Evolutionary conservation across 1,140 invertebrate genomes (phyloP).

Genomic region (Zaprionus tsacasi): DNA sequence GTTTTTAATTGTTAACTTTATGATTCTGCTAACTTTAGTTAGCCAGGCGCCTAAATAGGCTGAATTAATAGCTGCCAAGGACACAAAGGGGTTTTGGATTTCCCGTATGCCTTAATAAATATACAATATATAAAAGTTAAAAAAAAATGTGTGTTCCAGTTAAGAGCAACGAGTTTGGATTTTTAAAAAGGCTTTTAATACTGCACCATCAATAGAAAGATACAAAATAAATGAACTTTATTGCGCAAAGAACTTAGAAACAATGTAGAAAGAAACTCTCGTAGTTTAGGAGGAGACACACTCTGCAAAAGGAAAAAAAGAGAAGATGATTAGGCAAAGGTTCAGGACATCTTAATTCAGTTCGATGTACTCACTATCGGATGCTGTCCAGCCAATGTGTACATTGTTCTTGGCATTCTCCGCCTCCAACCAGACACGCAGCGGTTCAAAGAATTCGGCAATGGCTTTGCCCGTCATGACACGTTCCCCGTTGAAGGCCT

Average conservation of each 20-base stretch:
- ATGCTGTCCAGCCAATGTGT: conserved; percentile 90
- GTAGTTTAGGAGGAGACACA: conserved; percentile 54
- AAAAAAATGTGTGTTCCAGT: no score
- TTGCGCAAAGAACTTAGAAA: conserved; percentile 41
- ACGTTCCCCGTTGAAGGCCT: conserved; percentile 90
- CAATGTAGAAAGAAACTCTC: background rate
- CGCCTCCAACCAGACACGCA: conserved; percentile 91
- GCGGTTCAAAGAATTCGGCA: conserved; percentile 91
- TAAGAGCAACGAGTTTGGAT: conserved; percentile 34
- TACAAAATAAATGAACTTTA: conserved; percentile 43
- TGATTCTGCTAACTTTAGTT: no score
- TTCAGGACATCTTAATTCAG: no score
- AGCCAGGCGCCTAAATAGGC: no score
- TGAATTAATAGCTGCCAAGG: no score
- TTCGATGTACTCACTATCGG: conserved; percentile 75
- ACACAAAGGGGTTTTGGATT: no score
- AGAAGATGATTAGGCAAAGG: background rate
- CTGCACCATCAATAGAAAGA: conserved; percentile 14
- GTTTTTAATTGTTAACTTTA: no score
- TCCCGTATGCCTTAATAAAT: no score
- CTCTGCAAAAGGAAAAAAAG: conserved; percentile 61
- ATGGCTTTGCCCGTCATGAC: conserved; percentile 90
- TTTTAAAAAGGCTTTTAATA: conserved; percentile 44
- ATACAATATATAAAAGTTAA: no score
- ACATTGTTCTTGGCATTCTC: conserved; percentile 90